phyloP scores from a whole-genome alignment of 2,888 invertebrate species.

The Drosophila kokeensis region DNA sequence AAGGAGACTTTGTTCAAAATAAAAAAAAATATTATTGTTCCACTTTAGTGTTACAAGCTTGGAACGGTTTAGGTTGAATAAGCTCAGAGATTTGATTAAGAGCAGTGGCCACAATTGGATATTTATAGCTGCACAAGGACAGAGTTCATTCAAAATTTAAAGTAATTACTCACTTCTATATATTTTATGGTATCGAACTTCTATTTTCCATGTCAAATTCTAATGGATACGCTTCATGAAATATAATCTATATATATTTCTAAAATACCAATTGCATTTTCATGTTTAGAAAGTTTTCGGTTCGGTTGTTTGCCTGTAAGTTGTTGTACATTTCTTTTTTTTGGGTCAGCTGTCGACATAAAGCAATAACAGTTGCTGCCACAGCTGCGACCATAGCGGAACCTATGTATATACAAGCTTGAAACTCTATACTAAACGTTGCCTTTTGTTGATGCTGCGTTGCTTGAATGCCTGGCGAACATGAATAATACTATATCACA shows the following conservation, averaged over 20 bases:
- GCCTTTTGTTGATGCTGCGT: constrained; percentile 50
- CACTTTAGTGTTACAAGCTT: not conserved
- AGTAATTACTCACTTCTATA: not conserved
- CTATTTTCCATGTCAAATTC: not conserved
- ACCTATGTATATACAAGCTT: constrained; percentile 1
- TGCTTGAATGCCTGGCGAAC: constrained; percentile 60
- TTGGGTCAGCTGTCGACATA: constrained; percentile 35
- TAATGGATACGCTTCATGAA: not conserved
- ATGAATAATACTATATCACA: constrained; percentile 71
- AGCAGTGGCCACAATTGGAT: not conserved
- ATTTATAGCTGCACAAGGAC: not conserved
- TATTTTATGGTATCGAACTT: not conserved
- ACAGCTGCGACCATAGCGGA: constrained; percentile 11
- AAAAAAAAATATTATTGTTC: not conserved
- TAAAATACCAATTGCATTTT: constrained; percentile 49
- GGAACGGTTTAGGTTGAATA: not conserved
- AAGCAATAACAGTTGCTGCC: constrained; percentile 8
- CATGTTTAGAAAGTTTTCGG: constrained; percentile 50
- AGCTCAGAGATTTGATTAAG: not conserved
- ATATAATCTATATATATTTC: not conserved
- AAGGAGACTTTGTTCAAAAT: not conserved
- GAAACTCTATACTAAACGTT: constrained; percentile 37
- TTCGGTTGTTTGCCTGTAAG: constrained; percentile 9
- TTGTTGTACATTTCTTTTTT: constrained; percentile 28
- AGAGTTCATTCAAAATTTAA: not conserved